These are phyloP conservation scores for Chrysomela aeneicollis DNA, from an alignment of 2,888 invertebrate genomes.

Conservation along the genomic window DNA sequence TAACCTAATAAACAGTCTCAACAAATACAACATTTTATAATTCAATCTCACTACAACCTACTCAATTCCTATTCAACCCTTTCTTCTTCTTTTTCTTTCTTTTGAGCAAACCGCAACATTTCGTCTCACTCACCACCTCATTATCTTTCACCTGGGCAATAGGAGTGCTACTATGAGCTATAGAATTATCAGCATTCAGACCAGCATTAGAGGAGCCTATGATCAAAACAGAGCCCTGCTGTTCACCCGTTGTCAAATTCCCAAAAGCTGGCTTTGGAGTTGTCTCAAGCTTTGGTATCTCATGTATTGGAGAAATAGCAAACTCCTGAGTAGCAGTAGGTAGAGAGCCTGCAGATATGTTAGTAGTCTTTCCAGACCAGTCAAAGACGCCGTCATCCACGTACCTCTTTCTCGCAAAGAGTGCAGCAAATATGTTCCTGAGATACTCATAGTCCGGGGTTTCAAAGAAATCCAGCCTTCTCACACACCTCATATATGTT, in stretches of 20 bases:
- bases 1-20: slow-evolving; percentile 7
- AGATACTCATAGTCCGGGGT: slow-evolving; percentile 98
- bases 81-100: slow-evolving; percentile 33
- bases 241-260: slow-evolving; percentile 21
- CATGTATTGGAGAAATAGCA: slow-evolving; percentile 30
- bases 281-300: slow-evolving; percentile 24
- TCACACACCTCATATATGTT: slow-evolving; percentile 93
- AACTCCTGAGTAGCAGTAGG: slow-evolving; percentile 33
- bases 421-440: slow-evolving; percentile 90
- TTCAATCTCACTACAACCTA: slow-evolving; percentile 20
- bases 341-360: slow-evolving; percentile 28
- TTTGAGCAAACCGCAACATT: slow-evolving; percentile 32
- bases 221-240: slow-evolving; percentile 25
- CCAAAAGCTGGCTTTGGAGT: slow-evolving; percentile 21
- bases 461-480: slow-evolving; percentile 98
- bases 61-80: slow-evolving; percentile 26
- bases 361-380: slow-evolving; percentile 73
- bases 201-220: slow-evolving; percentile 28
- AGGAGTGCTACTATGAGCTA: slow-evolving; percentile 29
- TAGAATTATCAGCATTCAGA: slow-evolving; percentile 25
- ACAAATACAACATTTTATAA: slow-evolving; percentile 12
- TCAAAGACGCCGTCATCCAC: slow-evolving; percentile 91
- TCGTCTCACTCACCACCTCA: slow-evolving; percentile 30
- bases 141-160: slow-evolving; percentile 28
- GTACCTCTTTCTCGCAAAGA: slow-evolving; percentile 85